These are phyloP conservation scores for Sarcophaga caerulescens DNA, from an alignment of 2,888 invertebrate genomes.

Conservation along the genomic window DNA sequence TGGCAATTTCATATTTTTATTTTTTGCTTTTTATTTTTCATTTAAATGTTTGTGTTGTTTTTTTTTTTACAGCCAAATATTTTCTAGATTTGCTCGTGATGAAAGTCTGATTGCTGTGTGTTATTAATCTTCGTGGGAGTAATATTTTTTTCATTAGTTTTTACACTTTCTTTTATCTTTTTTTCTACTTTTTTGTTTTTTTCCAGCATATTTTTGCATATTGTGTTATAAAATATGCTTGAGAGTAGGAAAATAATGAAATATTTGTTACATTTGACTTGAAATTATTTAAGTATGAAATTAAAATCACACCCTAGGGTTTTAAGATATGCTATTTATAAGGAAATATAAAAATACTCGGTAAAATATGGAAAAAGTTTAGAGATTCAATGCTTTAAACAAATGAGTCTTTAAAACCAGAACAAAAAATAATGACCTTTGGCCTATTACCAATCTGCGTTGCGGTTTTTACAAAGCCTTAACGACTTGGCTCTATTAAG, in stretches of 20 bases:
- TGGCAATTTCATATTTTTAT: constrained; percentile 26
- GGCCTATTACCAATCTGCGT: too few species aligned
- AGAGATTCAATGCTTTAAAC: too few species aligned
- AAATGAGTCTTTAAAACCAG: too few species aligned
- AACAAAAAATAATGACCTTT: too few species aligned
- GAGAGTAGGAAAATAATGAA: constrained; percentile 53
- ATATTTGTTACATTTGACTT: constrained; percentile 72
- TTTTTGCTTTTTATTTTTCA: not conserved
- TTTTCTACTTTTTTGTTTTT: too few species aligned
- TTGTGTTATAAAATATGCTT: constrained; percentile 45
- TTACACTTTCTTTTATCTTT: constrained; percentile 59
- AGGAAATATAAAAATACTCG: too few species aligned
- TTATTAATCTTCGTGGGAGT: constrained; percentile 80
- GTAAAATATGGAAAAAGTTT: too few species aligned
- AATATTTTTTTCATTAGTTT: constrained; percentile 69
- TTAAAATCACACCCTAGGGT: constrained; percentile 81
- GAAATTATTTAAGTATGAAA: constrained; percentile 80
- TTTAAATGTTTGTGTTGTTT: not conserved
- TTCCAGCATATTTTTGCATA: constrained; percentile 52
- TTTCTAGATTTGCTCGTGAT: not conserved
- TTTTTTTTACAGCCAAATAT: constrained; percentile 17
- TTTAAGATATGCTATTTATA: constrained; percentile 20
- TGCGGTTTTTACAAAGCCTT: too few species aligned
- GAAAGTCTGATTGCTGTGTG: constrained; percentile 55
- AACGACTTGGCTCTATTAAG: too few species aligned